Evolutionary conservation across 2,888 invertebrate genomes (phyloP).

Genomic region (Leptarthrus brevirostris): DNA sequence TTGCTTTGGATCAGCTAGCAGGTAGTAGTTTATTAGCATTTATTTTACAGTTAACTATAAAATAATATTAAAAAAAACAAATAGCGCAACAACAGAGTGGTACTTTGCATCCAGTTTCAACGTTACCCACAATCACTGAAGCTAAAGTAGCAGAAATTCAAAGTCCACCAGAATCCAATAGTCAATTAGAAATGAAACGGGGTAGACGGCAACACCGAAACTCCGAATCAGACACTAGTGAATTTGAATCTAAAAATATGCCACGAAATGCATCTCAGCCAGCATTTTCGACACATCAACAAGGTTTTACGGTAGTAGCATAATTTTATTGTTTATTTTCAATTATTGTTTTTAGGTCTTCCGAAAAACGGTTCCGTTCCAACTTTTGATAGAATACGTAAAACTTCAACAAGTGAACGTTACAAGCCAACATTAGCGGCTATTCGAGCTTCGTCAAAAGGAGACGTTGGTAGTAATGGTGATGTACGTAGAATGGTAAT

Average conservation of each 20-base stretch:
- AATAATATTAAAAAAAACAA: no score
- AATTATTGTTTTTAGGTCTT: constrained; percentile 59
- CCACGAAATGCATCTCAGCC: constrained; percentile 89
- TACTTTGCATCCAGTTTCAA: constrained; percentile 85
- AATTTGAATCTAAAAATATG: constrained; percentile 68
- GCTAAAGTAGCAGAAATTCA: constrained; percentile 74
- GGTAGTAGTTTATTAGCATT: constrained; percentile 61
- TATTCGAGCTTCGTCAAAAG: constrained; percentile 81
- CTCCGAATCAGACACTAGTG: constrained; percentile 62
- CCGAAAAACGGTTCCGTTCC: constrained; percentile 93
- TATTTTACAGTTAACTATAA: not conserved
- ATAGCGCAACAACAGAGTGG: constrained; percentile 70
- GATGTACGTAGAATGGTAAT: constrained; percentile 76
- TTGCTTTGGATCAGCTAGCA: constrained; percentile 86
- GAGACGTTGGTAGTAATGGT: constrained; percentile 80
- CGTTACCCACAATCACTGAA: constrained; percentile 90
- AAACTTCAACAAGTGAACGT: constrained; percentile 84
- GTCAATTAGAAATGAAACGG: constrained; percentile 57
- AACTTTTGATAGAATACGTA: constrained; percentile 86
- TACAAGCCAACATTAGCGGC: constrained; percentile 87
- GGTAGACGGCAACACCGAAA: constrained; percentile 61
- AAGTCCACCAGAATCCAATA: constrained; percentile 51
- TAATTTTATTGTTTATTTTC: not conserved
- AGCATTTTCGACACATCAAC: constrained; percentile 80
- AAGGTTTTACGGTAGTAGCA: no score